Conservation (phyloP, 2,888 invertebrate species). For the Dynastes tityus region DNA sequence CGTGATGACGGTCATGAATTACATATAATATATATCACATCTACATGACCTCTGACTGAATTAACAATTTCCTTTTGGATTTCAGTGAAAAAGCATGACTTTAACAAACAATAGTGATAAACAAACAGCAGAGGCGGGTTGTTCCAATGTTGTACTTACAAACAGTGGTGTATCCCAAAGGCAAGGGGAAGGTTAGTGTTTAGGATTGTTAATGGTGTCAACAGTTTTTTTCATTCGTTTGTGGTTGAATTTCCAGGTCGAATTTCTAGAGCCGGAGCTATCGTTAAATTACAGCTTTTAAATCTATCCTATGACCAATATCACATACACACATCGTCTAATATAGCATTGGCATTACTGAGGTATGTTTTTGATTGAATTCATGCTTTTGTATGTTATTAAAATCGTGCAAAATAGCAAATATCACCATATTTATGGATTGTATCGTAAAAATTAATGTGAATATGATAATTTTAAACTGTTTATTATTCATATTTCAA, state of each 20-base stretch:
- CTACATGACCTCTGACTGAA: slow-evolving; percentile 41
- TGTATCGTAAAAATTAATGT: no score
- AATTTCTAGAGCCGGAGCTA: slow-evolving; percentile 25
- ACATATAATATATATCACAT: slow-evolving; percentile 37
- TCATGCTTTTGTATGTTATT: neutral
- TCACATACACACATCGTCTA: slow-evolving; percentile 31
- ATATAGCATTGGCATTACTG: slow-evolving; percentile 39
- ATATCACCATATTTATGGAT: no score
- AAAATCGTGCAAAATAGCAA: no score
- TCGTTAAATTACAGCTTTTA: slow-evolving; percentile 29
- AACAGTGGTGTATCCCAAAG: neutral
- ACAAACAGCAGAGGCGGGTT: neutral
- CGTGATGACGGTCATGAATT: slow-evolving; percentile 3
- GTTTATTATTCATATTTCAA: no score
- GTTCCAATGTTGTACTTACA: neutral
- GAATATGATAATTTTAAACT: no score
- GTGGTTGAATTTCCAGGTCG: slow-evolving; percentile 29
- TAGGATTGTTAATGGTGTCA: neutral
- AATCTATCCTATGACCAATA: slow-evolving; percentile 38
- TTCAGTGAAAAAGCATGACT: slow-evolving; percentile 50
- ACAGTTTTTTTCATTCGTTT: neutral
- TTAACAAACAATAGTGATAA: slow-evolving; percentile 20
- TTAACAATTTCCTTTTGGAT: slow-evolving; percentile 40
- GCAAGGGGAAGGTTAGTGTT: slow-evolving; percentile 12
- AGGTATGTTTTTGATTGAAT: slow-evolving; percentile 30